Evolutionary conservation across 2,113 vertebrate genomes (phyloP).

Genomic region (Origma solitaria): DNA sequence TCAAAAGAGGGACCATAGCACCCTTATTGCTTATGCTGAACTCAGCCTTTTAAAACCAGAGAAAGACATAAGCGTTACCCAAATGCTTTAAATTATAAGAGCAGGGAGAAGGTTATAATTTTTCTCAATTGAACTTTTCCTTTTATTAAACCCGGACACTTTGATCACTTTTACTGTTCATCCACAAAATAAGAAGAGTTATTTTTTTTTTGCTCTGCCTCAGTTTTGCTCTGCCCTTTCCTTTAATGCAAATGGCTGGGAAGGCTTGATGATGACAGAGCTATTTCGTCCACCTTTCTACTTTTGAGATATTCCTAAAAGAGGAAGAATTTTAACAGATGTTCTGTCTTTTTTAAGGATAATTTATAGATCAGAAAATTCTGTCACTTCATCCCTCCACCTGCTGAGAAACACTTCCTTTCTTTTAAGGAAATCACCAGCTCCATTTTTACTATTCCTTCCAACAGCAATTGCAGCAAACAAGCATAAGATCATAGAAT

Average conservation of each 20-base stretch:
- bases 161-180: background rate
- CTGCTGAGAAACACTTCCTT: background rate
- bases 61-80: background rate
- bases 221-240: background rate
- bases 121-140: background rate
- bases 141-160: background rate
- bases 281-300: background rate
- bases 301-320: background rate
- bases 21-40: background rate
- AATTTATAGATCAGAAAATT: background rate
- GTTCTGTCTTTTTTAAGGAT: background rate
- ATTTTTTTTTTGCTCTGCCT: background rate
- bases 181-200: background rate
- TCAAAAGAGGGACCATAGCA: background rate
- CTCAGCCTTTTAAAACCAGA: background rate
- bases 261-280: background rate
- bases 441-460: background rate
- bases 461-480: background rate
- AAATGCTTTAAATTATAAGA: background rate
- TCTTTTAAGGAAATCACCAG: background rate
- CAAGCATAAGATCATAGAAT: background rate
- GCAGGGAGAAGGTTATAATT: background rate
- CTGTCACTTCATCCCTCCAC: background rate
- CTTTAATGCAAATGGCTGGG: background rate
- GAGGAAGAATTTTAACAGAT: background rate